Base-by-base conservation (phyloP, 2,888 invertebrate species). In the Ormia ochracea region DNA sequence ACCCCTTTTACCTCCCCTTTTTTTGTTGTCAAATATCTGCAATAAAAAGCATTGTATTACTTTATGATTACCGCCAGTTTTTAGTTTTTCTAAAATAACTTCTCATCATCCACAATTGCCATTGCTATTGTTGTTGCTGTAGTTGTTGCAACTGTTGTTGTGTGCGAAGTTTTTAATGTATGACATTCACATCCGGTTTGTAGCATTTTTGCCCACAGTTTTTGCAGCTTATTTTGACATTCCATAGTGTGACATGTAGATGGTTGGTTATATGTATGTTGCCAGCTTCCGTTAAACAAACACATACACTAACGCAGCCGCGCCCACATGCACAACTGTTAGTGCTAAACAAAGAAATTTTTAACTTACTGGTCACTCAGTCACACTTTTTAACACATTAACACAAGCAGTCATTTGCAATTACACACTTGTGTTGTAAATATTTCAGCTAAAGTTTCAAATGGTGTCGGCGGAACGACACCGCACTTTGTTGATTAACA, bases 221-320 rank as follows among this genome's bases (percentile, higher is more conserved):
- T 33, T 21, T 63, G 52, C 43, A 54, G 54, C 54, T 63, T 54
- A 73, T 75, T 75, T 59, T 68, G 59, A 68, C 66, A 65, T 36
- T 33, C 59, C 74, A 75, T 50, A 21, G 21, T 75, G 50, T 75
- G 74, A 75, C 75, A 66, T 66, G 74, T 66, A 66, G 68, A 68
- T 68, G 68, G 75, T 31, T 75, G 75, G 68, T 52, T 59, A 75
- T 75, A 52, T n/a, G n/a, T n/a, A n/a, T 75, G 50, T 50, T 50
- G 41, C 50, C 59, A 33, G 14, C 41, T 72, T 72, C 58, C 59
- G 28, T 59, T 63, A 26, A 5, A 48, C 4, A 17, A 17, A 50
- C 7, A 21, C 4, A 21, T n/a, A 17, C 4, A 19, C 17, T 14
- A 3, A 9, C 23, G 1, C 36, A 36, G n/a, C n/a, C 9, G n/a